Percentiles rank a stretch among this genome's conserved stretches.
Conservation (phyloP, 2,113 vertebrate species). For the Cephalopterus ornatus region DNA sequence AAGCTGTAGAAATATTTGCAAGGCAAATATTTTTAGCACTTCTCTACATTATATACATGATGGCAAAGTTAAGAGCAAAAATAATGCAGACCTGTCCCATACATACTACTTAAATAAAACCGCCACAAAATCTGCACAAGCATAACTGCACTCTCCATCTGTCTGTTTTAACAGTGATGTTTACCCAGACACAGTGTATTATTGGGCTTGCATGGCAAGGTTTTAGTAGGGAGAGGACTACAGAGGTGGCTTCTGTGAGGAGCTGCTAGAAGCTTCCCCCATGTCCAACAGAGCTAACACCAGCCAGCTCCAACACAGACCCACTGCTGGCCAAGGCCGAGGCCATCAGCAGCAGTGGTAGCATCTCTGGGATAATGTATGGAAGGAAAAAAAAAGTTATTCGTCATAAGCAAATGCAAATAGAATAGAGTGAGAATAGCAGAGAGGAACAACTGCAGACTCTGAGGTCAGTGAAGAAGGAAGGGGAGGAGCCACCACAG, state of each 20-base stretch:
- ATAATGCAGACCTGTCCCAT: neutral
- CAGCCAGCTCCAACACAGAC: neutral
- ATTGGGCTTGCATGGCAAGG: neutral
- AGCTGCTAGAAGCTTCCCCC: neutral
- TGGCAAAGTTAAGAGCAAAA: neutral
- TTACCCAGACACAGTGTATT: neutral
- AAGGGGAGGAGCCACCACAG: neutral
- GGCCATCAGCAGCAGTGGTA: neutral
- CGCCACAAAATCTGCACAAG: neutral
- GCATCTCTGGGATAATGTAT: neutral
- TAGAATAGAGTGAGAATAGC: neutral
- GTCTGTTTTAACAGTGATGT: neutral
- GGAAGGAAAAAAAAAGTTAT: neutral
- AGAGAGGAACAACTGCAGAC: neutral
- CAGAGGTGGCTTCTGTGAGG: neutral
- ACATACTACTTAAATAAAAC: neutral
- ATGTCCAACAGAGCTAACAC: fast-evolving
- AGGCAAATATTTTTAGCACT: neutral
- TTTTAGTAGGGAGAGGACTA: neutral
- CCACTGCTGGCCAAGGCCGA: neutral
- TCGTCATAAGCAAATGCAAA: neutral
- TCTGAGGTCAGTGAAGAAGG: neutral
- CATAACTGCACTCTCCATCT: neutral
- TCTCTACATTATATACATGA: neutral
- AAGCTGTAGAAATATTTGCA: neutral